Evolutionary conservation across 2,888 invertebrate genomes (phyloP), one percentile per base, ranked within the genome.

Genomic region (Zaprionus bogoriensis): DNA sequence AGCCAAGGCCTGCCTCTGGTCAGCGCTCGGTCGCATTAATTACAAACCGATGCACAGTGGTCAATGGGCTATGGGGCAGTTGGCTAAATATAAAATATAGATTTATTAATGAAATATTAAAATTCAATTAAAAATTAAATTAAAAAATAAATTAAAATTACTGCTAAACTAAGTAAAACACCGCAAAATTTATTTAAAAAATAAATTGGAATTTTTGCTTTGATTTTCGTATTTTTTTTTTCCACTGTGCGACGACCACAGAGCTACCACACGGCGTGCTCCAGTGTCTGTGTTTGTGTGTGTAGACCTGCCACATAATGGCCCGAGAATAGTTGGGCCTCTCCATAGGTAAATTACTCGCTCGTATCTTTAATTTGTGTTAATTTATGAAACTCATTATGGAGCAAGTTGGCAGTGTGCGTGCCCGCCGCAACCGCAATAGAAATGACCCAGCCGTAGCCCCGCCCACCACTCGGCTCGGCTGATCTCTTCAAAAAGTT

Each of bases 331-430:
- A 39, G 7, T n/a, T 14, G 32, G n/a, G n/a, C n/a, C n/a, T n/a
- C n/a, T 14, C 10, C 42, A 46, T 59, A 77, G 77, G 74, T 63
- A 73, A 72, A 79, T 79, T 72, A 87, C 72, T 72, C 62, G 64
- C 54, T 62, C 70, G 72, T 73, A 70, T 86, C 87, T 87, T 86
- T 86, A 83, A 87, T 83, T 86, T 77, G 77, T 59, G 87, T 72
- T 86, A 86, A 86, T 87, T 83, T 87, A 86, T 83, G 87, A 74
- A 83, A 83, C 75, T 86, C 87, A 86, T 80, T 87, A 86, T 68
- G 86, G 50, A 9, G 19, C 17, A 38, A 38, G 38, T 76, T 76
- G 66, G 47, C 58, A 66, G 54, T 58, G 87, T 67, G 87, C 74
- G 61, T 39, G 48, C 17, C 51, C 36, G 58, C 57, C 45, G 42